Percentiles rank a stretch among this genome's conserved stretches.
Conservation (phyloP, 1,140 invertebrate genomes). For the Drosophila sucinea region DNA sequence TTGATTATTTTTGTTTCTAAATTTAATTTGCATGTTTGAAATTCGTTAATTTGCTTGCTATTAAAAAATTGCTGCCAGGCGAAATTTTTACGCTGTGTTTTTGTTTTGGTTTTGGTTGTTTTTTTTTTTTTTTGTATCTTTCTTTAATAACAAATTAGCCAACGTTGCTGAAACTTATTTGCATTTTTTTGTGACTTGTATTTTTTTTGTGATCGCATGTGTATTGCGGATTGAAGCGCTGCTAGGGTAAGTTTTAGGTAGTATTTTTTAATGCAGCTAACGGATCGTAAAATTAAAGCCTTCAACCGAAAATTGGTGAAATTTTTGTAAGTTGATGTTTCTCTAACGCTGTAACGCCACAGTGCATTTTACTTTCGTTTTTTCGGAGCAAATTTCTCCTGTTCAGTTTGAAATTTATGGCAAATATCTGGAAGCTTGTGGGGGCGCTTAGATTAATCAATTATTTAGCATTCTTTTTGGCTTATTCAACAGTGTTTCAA, state of each 20-base stretch:
- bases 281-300: slow-evolving; percentile 55
- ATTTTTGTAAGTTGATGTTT: slow-evolving; percentile 20
- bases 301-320: slow-evolving; percentile 45
- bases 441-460: neutral
- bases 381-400: neutral
- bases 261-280: slow-evolving; percentile 45
- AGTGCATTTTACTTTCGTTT: slow-evolving; percentile 55
- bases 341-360: slow-evolving; percentile 43
- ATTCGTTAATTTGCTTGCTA: slow-evolving; percentile 58
- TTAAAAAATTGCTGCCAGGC: slow-evolving; percentile 47
- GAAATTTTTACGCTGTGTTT: slow-evolving; percentile 48
- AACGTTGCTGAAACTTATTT: slow-evolving; percentile 52
- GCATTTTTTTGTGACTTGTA: slow-evolving; percentile 37
- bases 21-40: slow-evolving; percentile 65
- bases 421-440: neutral
- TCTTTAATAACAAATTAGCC: slow-evolving; percentile 46
- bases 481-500: slow-evolving; percentile 6
- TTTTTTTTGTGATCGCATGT: slow-evolving; percentile 38
- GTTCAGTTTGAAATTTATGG: neutral
- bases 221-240: neutral
- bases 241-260: slow-evolving; percentile 28
- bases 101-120: slow-evolving; percentile 1
- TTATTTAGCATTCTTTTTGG: neutral
- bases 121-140: slow-evolving; percentile 22
- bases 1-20: slow-evolving; percentile 29